Evolutionary conservation across 2,888 invertebrate genomes (phyloP).

Genomic region (Oscheius myriophilus): DNA sequence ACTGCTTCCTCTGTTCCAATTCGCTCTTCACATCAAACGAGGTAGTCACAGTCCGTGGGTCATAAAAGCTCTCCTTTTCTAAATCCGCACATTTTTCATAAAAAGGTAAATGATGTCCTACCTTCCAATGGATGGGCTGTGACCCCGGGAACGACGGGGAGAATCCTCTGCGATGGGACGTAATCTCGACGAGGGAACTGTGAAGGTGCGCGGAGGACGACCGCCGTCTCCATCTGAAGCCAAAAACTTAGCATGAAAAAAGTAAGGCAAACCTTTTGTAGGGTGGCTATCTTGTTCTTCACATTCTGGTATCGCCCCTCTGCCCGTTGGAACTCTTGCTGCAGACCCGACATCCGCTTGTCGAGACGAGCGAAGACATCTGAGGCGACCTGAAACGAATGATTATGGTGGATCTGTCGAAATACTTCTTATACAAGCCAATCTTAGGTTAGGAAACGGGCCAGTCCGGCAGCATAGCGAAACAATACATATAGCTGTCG

Average conservation of each 20-base stretch:
- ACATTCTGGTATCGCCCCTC: constrained; percentile 1
- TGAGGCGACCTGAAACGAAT: too few species aligned
- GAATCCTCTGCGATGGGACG: constrained; percentile 11
- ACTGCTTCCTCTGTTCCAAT: constrained; percentile 41
- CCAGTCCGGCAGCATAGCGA: too few species aligned
- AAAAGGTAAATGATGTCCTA: neutral
- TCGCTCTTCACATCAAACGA: constrained; percentile 34
- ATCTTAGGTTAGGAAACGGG: too few species aligned
- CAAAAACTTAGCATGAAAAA: neutral
- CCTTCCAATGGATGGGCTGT: neutral
- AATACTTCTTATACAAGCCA: neutral
- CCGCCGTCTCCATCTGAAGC: constrained; percentile 34
- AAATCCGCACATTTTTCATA: constrained; percentile 1
- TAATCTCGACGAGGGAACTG: constrained; percentile 31
- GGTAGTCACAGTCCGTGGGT: neutral
- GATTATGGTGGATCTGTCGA: neutral
- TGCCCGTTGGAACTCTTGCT: neutral
- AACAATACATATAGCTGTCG: too few species aligned
- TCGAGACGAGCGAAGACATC: too few species aligned
- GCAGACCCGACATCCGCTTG: too few species aligned
- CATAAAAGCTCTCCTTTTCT: neutral
- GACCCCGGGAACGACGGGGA: constrained; percentile 19
- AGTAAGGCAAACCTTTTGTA: constrained; percentile 8
- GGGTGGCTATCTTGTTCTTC: constrained; percentile 11
- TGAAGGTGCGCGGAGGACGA: constrained; percentile 33